These are phyloP conservation scores for Tigriopus japonicus DNA, from an alignment of 1,140 invertebrate genomes.

Conservation along the genomic window DNA sequence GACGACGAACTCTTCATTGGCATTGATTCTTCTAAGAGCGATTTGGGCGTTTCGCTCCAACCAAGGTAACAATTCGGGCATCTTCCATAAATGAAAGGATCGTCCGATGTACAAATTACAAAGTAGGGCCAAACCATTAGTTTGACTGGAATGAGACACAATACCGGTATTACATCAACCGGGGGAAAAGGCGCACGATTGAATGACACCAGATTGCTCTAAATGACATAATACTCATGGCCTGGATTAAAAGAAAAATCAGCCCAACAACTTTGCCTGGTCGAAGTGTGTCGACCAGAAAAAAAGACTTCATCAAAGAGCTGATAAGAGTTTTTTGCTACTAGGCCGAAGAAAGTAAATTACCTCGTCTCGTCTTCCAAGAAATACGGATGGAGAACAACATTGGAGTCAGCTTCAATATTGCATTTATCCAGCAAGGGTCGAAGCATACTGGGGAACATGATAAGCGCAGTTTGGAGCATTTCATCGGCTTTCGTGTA, in stretches of 20 bases:
- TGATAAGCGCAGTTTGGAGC: conserved; percentile 54
- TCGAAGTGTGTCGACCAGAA: too few species aligned
- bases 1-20: conserved; percentile 34
- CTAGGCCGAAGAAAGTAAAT: background rate
- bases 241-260: too few species aligned
- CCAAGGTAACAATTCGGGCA: conserved; percentile 51
- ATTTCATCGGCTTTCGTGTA: conserved; percentile 33
- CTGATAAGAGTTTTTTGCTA: background rate
- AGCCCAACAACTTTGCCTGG: too few species aligned
- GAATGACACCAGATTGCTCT: too few species aligned
- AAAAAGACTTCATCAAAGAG: too few species aligned
- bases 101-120: conserved; percentile 51
- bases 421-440: conserved; percentile 55
- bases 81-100: conserved; percentile 56
- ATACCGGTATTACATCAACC: too few species aligned
- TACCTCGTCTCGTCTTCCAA: conserved; percentile 16
- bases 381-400: conserved; percentile 33
- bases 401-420: conserved; percentile 43
- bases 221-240: too few species aligned
- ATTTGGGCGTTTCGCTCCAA: conserved; percentile 46
- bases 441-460: conserved; percentile 58
- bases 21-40: conserved; percentile 42
- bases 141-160: conserved; percentile 29
- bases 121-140: conserved; percentile 44
- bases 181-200: too few species aligned